Percentiles rank a stretch among this genome's conserved stretches.
phyloP scores from a whole-genome alignment of 2,888 invertebrate genomes.

The Drosophila leonis region DNA sequence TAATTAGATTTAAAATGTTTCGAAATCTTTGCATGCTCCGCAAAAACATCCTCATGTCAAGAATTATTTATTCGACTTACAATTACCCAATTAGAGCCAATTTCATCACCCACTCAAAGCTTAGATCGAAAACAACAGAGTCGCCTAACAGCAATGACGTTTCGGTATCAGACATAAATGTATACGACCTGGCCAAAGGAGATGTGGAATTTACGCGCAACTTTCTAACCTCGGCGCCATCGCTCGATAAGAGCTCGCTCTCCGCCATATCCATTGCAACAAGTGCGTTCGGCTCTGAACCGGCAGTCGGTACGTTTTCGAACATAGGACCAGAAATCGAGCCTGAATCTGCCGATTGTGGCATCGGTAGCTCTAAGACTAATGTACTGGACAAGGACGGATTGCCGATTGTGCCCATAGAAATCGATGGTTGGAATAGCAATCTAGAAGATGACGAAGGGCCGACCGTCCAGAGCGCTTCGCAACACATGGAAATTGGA shows the following conservation, averaged over 20 bases:
- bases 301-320: neutral
- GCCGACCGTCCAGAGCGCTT: slow-evolving; percentile 46
- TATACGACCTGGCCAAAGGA: slow-evolving; percentile 51
- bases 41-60: slow-evolving; percentile 34
- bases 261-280: neutral
- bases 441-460: slow-evolving; percentile 17
- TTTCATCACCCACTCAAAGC: slow-evolving; percentile 12
- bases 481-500: slow-evolving; percentile 55
- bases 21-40: slow-evolving; percentile 48
- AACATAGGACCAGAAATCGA: neutral
- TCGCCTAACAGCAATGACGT: slow-evolving; percentile 4
- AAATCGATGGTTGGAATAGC: slow-evolving; percentile 68
- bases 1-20: slow-evolving; percentile 49
- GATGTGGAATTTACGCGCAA: slow-evolving; percentile 62
- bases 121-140: neutral
- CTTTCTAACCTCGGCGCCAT: slow-evolving; percentile 44
- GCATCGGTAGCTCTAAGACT: neutral
- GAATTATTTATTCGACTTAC: slow-evolving; percentile 21
- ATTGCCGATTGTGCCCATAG: slow-evolving; percentile 58
- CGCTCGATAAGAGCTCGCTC: slow-evolving; percentile 3
- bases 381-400: slow-evolving; percentile 51
- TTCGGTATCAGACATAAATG: slow-evolving; percentile 51
- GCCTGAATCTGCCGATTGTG: neutral
- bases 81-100: slow-evolving; percentile 20
- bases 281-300: neutral